phyloP scores from a whole-genome alignment of 2,888 invertebrate genomes.

The Macaria liturata region DNA sequence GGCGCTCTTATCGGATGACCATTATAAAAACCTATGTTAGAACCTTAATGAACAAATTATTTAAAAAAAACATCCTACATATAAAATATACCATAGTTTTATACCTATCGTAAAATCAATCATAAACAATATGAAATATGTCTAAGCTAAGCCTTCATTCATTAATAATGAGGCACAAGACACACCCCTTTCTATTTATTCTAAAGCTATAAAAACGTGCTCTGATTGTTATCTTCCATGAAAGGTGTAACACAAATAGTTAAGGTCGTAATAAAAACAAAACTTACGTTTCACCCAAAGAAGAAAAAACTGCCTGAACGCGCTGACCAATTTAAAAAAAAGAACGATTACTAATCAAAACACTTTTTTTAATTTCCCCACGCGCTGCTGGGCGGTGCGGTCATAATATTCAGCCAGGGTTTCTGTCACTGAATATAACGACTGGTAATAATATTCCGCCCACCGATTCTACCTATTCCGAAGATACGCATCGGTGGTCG shows the following conservation, averaged over 20 bases:
- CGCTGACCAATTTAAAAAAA: conserved; percentile 19
- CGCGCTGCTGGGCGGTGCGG: conserved; percentile 58
- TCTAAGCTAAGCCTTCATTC: too few relatives aligned
- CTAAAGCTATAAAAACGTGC: neutral
- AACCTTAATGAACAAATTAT: too few relatives aligned
- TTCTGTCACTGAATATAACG: conserved; percentile 68
- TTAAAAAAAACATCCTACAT: too few relatives aligned
- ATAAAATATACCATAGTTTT: too few relatives aligned
- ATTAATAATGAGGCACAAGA: too few relatives aligned
- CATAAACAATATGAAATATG: too few relatives aligned
- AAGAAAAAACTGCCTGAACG: too few relatives aligned
- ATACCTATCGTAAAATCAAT: too few relatives aligned
- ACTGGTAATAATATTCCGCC: conserved; percentile 78
- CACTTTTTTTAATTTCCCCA: conserved; percentile 39
- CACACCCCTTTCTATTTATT: too few relatives aligned
- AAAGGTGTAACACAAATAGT: conserved; percentile 1
- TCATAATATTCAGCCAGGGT: conserved; percentile 53
- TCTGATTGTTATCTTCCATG: neutral
- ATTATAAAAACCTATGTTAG: too few relatives aligned
- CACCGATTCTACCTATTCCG: conserved; percentile 74
- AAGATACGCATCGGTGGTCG: conserved; percentile 78
- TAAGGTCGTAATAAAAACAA: neutral
- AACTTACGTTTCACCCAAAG: conserved; percentile 1
- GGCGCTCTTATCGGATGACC: too few relatives aligned
- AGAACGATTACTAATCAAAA: conserved; percentile 33